A percentile compares a stretch with the other conserved stretches of the same genome.
These are phyloP conservation scores for Hetaerina americana DNA, from an alignment of 1,140 invertebrate genomes.

Conservation along the genomic window DNA sequence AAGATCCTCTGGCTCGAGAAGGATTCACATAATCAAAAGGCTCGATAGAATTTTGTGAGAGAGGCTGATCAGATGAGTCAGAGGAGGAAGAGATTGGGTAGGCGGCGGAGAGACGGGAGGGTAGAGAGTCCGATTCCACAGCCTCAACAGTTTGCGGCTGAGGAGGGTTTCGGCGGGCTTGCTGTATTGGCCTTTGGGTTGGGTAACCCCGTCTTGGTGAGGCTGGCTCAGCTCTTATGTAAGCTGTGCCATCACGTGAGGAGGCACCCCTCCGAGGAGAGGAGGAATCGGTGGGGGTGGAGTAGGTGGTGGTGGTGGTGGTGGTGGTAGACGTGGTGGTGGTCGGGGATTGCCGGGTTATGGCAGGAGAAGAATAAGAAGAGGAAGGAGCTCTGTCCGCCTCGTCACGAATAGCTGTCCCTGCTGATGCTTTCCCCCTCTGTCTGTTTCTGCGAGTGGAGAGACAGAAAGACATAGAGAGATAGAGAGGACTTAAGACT, in stretches of 20 bases:
- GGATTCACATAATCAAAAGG: background rate
- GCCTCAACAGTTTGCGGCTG: background rate
- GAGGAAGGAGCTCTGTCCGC: background rate
- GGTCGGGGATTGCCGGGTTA: constrained; percentile 28
- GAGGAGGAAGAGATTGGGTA: background rate
- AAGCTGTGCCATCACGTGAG: background rate
- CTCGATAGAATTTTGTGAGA: background rate
- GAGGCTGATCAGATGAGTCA: background rate
- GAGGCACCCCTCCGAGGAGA: background rate
- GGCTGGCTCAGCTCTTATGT: background rate
- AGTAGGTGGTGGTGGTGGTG: constrained; percentile 9
- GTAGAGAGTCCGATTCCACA: background rate
- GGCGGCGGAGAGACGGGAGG: too few species aligned
- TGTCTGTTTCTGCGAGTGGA: background rate
- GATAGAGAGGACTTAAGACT: too few species aligned
- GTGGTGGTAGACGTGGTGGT: constrained; percentile 31
- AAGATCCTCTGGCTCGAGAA: background rate
- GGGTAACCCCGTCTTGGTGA: background rate
- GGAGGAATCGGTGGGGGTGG: constrained; percentile 8
- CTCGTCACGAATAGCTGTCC: background rate
- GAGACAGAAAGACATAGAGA: background rate
- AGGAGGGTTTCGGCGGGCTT: too few species aligned
- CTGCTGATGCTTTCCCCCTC: background rate
- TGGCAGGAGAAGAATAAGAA: constrained; percentile 16
- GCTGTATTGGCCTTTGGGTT: background rate